Evolutionary conservation across 1,140 invertebrate genomes (phyloP).

Genomic region (Reticulitermes speratus): DNA sequence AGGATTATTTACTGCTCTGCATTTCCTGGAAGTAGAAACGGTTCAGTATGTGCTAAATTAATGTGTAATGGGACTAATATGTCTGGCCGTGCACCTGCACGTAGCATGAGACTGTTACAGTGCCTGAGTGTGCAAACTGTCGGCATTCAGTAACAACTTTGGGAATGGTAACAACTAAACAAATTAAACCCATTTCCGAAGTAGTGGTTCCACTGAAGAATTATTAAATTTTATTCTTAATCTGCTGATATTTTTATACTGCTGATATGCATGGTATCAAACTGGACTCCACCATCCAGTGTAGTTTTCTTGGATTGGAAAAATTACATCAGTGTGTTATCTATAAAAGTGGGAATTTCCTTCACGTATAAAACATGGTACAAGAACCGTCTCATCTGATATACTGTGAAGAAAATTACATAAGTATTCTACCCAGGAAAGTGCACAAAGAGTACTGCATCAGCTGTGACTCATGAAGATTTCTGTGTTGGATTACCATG

Average conservation of each 20-base stretch:
- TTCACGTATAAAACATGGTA: no score
- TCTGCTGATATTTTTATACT: not conserved
- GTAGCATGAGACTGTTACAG: not conserved
- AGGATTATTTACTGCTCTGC: not conserved
- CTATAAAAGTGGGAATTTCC: not conserved
- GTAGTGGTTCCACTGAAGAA: not conserved
- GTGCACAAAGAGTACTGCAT: not conserved
- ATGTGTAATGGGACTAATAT: no score
- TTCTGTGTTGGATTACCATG: not conserved
- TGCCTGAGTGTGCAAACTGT: not conserved
- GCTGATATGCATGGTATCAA: not conserved
- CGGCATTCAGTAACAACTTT: not conserved
- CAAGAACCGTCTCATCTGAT: not conserved
- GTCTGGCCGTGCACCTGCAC: no score
- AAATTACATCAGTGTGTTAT: not conserved
- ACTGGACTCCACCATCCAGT: not conserved
- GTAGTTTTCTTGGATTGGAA: not conserved
- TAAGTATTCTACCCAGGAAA: not conserved
- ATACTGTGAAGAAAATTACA: not conserved
- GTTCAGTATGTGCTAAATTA: no score
- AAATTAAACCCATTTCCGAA: not conserved
- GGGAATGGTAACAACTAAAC: not conserved
- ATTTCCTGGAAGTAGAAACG: not conserved
- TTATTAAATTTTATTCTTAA: not conserved
- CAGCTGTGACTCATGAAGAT: not conserved